Conservation (phyloP, 2,797 vertebrate genomes). For the Acridotheres tristis region DNA sequence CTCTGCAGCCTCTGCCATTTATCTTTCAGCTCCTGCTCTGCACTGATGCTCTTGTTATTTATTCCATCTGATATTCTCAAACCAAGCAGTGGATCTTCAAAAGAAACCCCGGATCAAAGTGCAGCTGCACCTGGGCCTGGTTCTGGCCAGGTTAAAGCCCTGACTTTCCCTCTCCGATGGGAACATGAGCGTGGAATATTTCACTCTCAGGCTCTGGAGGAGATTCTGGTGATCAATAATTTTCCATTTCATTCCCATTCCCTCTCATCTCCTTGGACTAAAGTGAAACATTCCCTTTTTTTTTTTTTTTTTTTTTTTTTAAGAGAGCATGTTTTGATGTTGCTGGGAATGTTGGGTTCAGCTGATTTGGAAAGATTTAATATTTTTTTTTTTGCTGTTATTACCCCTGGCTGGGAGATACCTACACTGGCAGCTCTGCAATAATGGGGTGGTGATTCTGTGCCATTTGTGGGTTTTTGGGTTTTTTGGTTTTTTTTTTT, state of each 20-base stretch:
- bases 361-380: not conserved
- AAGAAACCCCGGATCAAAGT: conserved; percentile 7
- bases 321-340: not conserved
- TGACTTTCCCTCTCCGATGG: not conserved
- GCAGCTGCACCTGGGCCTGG: not conserved
- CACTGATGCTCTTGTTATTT: not conserved
- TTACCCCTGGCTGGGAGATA: not conserved
- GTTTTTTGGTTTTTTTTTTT: too few relatives aligned
- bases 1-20: not conserved
- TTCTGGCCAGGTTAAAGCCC: not conserved
- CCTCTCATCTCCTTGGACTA: not conserved
- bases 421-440: not conserved
- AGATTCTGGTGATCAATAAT: not conserved
- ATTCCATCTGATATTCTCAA: conserved; percentile 36
- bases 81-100: not conserved
- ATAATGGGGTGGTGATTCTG: not conserved
- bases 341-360: not conserved
- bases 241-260: not conserved
- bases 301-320: not conserved
- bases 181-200: not conserved
- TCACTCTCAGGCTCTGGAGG: not conserved
- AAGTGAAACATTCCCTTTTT: not conserved
- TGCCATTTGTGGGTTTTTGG: too few relatives aligned
- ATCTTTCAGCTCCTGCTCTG: not conserved
- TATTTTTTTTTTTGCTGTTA: not conserved